Base-by-base conservation (phyloP, 2,888 invertebrate species). In the Pilophorus perplexus region DNA sequence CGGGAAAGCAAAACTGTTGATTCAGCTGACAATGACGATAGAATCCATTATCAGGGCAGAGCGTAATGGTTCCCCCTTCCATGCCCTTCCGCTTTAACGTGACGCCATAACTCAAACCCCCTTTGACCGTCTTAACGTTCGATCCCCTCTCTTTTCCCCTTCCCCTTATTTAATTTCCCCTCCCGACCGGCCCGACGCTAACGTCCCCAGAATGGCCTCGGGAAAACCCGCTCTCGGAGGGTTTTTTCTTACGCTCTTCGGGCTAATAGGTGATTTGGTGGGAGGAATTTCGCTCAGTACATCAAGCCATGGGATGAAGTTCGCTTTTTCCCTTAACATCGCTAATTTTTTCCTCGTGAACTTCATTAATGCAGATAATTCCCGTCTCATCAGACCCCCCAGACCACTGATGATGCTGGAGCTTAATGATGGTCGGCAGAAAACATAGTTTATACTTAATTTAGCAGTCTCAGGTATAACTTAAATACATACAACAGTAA, bases 11-110 rank as follows among this genome's bases (percentile, higher is more conserved):
- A 52, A 52, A 28, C 52, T 28, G 52, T 52, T 28, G 52, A 52
- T 52, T 52, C 52, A 52, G 52, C 52, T 52, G 52, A 52, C 52
- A 52, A 28, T 28, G 52, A 18, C 52, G 28, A 52, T 52, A 16
- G 52, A 52, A 52, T 52, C 16, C 52, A 25, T 52, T 52, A 52
- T 52, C 10, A 18, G 22, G 48, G 14, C 6, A 28, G 52, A 8
- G 5, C 28, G 28, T 52, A 52, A 28, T 52, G 52, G 52, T 23
- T 3, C n/a, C 10, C 25, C n/a, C 14, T 14, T 12, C 23, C 6
- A 25, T 14, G n/a, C 52, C 12, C 25, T 16, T 14, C 6, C 28
- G 27, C 10, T 52, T 25, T 52, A 52, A 52, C 28, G 52, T 28
- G 52, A 18, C 52, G 27, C 52, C 28, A 52, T 52, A 28, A 52